Conservation (phyloP, 92 coral and sea anemone genomes). For the Zoanthus gigantus region DNA sequence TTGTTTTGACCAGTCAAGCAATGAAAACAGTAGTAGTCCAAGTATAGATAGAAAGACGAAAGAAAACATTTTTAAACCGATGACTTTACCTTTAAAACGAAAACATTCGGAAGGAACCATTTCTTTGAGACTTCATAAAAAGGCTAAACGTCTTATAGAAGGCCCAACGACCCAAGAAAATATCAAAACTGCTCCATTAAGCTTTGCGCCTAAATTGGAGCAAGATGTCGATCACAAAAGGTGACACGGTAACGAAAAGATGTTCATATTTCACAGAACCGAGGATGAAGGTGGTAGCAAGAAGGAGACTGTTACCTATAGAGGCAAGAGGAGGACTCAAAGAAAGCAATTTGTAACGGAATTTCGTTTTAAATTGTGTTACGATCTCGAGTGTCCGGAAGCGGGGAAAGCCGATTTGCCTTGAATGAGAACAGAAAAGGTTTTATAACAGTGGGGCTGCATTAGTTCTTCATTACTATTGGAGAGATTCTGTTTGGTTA, state of each 20-base stretch:
- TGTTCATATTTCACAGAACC: too few relatives aligned
- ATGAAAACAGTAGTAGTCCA: neutral
- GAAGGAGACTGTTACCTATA: too few relatives aligned
- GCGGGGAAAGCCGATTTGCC: too few relatives aligned
- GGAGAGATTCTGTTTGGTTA: too few relatives aligned
- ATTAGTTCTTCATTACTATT: too few relatives aligned
- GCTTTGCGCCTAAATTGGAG: neutral
- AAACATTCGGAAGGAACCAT: neutral
- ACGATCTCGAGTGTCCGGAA: too few relatives aligned
- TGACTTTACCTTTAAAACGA: constrained; percentile 1
- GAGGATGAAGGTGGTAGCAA: too few relatives aligned
- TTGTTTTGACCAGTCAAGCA: neutral
- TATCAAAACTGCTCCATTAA: neutral
- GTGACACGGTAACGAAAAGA: neutral
- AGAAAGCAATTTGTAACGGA: too few relatives aligned
- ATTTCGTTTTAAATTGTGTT: too few relatives aligned
- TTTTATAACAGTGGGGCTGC: too few relatives aligned
- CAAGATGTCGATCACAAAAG: neutral
- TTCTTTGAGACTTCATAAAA: constrained; percentile 9
- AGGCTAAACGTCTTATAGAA: neutral
- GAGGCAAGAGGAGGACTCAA: too few relatives aligned
- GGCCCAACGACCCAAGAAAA: neutral
- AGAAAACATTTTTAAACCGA: constrained; percentile 1
- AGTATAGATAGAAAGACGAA: neutral
- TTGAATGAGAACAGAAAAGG: too few relatives aligned